phyloP scores from a whole-genome alignment of 2,113 vertebrate genomes.

The Phyllostomus hastatus region DNA sequence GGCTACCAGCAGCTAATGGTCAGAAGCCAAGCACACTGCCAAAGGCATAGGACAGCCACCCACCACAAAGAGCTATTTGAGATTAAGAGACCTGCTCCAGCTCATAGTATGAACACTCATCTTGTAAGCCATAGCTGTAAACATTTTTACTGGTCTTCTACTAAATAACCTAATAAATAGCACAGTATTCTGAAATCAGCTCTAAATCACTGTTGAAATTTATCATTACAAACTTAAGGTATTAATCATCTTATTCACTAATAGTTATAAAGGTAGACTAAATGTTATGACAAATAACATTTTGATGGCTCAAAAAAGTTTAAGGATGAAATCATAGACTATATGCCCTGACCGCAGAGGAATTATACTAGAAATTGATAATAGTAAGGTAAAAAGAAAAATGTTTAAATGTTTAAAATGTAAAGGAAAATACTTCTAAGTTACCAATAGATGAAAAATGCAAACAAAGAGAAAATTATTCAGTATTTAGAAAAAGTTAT shows the following conservation, averaged over 20 bases:
- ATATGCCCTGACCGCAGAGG: background rate
- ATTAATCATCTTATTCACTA: background rate
- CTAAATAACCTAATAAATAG: slow-evolving; percentile 3
- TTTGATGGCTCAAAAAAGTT: background rate
- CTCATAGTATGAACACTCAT: background rate
- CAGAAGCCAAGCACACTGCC: background rate
- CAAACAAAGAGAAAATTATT: background rate
- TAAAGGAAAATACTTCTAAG: background rate
- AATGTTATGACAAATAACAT: background rate
- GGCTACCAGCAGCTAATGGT: background rate
- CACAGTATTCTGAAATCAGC: background rate
- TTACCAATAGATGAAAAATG: background rate
- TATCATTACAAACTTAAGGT: background rate
- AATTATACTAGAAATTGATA: background rate
- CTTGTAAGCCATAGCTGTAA: background rate
- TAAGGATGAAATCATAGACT: background rate
- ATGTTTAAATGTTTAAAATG: background rate
- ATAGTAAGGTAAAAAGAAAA: background rate
- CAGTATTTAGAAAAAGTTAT: background rate
- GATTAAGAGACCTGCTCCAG: background rate
- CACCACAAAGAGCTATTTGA: background rate
- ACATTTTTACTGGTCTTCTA: background rate
- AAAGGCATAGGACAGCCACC: background rate
- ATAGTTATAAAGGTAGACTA: background rate
- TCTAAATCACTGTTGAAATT: background rate